phyloP scores from a whole-genome alignment of 2,113 vertebrate species.

The Solea solea region DNA sequence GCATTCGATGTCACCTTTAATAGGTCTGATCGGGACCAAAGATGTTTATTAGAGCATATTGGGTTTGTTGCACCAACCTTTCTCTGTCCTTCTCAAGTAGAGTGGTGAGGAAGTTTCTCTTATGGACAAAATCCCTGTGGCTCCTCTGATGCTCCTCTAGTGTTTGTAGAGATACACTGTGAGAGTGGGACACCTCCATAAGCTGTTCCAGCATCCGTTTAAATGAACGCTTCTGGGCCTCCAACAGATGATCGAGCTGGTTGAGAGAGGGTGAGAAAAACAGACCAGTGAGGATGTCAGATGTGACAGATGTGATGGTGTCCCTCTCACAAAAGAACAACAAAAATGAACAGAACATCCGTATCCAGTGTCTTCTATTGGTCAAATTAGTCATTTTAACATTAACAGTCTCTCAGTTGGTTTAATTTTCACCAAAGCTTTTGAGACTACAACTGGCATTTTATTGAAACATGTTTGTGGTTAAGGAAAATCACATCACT shows the following conservation, averaged over 20 bases:
- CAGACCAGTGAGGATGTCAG: background rate
- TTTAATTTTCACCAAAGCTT: background rate
- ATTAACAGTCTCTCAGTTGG: too few species aligned
- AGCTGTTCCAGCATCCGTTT: constrained; percentile 85
- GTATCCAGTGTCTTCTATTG: background rate
- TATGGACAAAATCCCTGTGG: constrained; percentile 84
- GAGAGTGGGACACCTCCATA: constrained; percentile 83
- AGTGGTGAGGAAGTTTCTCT: constrained; percentile 84
- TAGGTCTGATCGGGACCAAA: too few species aligned
- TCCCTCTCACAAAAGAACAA: too few species aligned
- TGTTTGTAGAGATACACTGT: constrained; percentile 79
- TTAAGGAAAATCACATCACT: background rate
- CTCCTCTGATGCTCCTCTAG: constrained; percentile 87
- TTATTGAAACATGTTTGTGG: background rate
- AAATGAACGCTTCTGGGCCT: constrained; percentile 83
- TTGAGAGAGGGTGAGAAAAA: background rate
- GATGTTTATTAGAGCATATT: constrained; percentile 9
- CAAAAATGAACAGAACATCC: background rate
- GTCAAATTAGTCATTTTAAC: too few species aligned
- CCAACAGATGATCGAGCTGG: constrained; percentile 85
- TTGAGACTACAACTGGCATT: background rate
- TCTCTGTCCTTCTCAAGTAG: constrained; percentile 88
- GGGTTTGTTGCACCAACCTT: constrained; percentile 80
- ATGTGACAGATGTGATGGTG: background rate
- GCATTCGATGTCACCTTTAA: too few species aligned